Conservation (phyloP, 2,797 vertebrate genomes). For the Hafferia zeledoni region DNA sequence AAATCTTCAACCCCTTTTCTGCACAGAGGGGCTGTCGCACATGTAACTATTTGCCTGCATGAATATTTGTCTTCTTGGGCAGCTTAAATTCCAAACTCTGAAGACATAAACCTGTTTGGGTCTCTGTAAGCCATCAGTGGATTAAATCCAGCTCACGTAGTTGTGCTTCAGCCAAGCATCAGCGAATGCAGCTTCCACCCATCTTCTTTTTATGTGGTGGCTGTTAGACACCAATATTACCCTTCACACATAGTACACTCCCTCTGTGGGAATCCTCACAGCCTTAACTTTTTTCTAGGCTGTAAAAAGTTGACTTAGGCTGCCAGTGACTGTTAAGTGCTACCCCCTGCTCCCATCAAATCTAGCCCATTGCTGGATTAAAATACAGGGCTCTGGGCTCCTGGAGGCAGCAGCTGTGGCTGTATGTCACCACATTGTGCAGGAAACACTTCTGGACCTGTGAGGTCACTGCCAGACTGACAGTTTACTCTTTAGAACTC, state of each 20-base stretch:
- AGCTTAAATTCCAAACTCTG: background rate
- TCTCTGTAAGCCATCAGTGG: background rate
- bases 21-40: background rate
- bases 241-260: rapidly evolving
- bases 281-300: background rate
- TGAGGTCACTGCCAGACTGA: background rate
- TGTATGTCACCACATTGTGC: background rate
- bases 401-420: background rate
- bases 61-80: background rate
- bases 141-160: background rate
- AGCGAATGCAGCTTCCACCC: background rate
- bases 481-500: background rate
- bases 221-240: background rate
- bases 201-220: background rate
- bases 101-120: background rate
- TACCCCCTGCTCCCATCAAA: background rate
- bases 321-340: background rate
- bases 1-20: background rate
- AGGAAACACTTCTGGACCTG: background rate
- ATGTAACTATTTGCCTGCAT: background rate
- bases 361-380: rapidly evolving
- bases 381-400: background rate
- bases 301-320: background rate
- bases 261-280: background rate
- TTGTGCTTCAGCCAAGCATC: background rate